Evolutionary conservation across 2,113 vertebrate genomes (phyloP).

Genomic region (Corynorhinus townsendii): DNA sequence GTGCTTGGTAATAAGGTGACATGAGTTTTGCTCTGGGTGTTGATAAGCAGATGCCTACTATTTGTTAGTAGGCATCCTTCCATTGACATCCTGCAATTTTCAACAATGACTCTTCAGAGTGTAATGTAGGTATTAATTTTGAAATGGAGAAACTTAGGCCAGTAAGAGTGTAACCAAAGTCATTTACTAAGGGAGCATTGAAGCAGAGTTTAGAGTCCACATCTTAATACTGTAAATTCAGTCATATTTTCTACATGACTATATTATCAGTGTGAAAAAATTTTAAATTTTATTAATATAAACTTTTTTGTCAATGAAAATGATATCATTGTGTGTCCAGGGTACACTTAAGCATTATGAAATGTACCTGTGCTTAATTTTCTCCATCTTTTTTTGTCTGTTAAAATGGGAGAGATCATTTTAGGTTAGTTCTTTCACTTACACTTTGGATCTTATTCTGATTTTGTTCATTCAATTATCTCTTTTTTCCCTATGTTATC

Average conservation of each 20-base stretch:
- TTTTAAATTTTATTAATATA: not conserved
- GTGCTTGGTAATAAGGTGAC: not conserved
- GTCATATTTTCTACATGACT: not conserved
- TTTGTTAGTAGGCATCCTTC: not conserved
- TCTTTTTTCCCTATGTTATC: not conserved
- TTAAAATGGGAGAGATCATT: not conserved
- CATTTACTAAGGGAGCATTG: not conserved
- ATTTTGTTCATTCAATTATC: not conserved
- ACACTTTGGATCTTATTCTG: not conserved
- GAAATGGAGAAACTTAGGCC: not conserved
- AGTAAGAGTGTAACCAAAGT: not conserved
- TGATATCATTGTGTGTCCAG: not conserved
- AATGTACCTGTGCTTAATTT: not conserved
- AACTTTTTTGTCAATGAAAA: not conserved
- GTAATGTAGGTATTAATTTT: slow-evolving; percentile 6
- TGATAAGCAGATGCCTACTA: not conserved
- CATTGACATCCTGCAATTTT: not conserved
- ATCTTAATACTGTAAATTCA: not conserved
- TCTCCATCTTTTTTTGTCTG: not conserved
- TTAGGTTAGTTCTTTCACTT: not conserved
- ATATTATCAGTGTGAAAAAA: not conserved
- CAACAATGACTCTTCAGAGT: not conserved
- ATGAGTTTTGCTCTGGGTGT: slow-evolving; percentile 33
- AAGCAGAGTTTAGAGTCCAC: not conserved
- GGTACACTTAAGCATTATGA: not conserved